Conservation (phyloP, 2,113 vertebrate genomes). For the Notiomystis cincta region DNA sequence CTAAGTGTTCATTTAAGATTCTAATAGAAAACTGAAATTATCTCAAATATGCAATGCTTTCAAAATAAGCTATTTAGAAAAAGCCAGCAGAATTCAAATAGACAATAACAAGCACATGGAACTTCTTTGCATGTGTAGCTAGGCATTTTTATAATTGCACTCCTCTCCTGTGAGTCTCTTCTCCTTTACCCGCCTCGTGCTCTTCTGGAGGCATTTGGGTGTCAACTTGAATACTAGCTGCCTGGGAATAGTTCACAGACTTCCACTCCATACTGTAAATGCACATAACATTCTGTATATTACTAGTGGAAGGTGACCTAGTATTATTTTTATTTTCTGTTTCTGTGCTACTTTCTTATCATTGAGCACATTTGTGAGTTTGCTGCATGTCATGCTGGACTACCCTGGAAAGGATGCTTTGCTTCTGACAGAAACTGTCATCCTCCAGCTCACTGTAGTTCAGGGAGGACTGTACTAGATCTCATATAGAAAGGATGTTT, state of each 20-base stretch:
- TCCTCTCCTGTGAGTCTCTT: neutral
- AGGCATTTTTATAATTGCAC: neutral
- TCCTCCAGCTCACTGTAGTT: neutral
- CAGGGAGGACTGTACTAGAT: neutral
- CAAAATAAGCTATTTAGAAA: neutral
- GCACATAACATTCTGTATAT: neutral
- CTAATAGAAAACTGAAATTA: neutral
- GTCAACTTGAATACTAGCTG: neutral
- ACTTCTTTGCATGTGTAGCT: neutral
- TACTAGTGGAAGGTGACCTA: neutral
- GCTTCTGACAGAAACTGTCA: neutral
- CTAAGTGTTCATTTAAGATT: neutral
- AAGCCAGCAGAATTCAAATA: neutral
- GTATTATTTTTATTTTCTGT: neutral
- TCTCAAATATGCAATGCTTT: neutral
- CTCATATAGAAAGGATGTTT: neutral
- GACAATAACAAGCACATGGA: neutral
- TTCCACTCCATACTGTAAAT: neutral
- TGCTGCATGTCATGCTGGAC: rapidly evolving
- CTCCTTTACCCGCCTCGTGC: neutral
- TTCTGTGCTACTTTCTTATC: neutral
- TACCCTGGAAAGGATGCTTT: neutral
- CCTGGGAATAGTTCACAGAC: neutral
- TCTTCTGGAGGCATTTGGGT: neutral
- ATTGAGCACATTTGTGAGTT: neutral